Conservation (phyloP, 2,113 vertebrate genomes). For the Gopherus flavomarginatus region DNA sequence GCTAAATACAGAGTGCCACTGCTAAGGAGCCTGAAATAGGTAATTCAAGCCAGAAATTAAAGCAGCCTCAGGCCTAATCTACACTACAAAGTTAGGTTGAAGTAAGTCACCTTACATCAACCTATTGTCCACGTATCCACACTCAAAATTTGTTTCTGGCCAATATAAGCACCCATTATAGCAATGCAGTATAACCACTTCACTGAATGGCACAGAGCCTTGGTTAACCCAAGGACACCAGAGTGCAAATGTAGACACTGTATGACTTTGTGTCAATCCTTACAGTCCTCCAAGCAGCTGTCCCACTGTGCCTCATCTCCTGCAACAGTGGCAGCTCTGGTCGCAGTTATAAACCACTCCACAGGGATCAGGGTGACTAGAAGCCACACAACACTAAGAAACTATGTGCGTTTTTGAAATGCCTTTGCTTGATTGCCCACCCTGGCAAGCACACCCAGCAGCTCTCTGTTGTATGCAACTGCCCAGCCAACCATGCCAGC, state of each 20-base stretch:
- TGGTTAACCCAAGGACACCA: neutral
- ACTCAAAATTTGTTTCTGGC: neutral
- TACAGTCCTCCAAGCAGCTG: neutral
- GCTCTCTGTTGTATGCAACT: neutral
- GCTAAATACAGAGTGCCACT: neutral
- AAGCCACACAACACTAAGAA: neutral
- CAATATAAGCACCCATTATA: neutral
- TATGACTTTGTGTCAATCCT: neutral
- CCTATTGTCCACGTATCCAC: no score
- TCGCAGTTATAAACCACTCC: neutral
- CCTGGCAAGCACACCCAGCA: neutral
- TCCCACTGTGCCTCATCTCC: neutral
- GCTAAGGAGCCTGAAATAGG: neutral
- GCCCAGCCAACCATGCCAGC: neutral
- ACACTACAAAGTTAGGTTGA: neutral
- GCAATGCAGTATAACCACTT: neutral
- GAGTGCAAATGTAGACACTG: neutral
- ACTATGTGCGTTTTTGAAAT: neutral
- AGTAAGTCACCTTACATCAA: neutral
- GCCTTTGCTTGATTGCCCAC: neutral
- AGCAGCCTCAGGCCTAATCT: neutral
- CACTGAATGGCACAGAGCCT: neutral
- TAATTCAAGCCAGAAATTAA: constrained; percentile 4
- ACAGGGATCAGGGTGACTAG: neutral
- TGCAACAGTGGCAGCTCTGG: neutral